phyloP scores from a whole-genome alignment of 2,797 vertebrate species.

The Galago senegalensis region DNA sequence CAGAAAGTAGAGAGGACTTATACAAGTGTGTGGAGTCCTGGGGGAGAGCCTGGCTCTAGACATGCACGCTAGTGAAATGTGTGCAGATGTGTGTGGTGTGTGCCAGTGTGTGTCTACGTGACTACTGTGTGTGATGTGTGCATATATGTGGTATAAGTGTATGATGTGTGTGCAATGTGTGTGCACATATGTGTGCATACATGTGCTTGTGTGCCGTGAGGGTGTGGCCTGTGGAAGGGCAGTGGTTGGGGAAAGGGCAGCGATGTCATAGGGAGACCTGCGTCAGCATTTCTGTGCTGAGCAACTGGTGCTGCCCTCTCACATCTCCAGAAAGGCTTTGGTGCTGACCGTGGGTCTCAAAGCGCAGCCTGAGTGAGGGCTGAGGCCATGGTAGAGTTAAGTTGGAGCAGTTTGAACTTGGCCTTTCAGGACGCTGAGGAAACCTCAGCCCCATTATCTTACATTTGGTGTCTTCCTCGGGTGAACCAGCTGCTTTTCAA shows the following conservation, averaged over 20 bases:
- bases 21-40: background rate
- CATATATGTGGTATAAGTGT: background rate
- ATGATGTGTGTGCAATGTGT: background rate
- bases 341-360: accelerated
- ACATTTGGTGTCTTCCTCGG: background rate
- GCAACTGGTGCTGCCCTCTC: background rate
- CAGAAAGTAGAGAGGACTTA: background rate
- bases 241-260: background rate
- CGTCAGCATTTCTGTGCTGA: background rate
- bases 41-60: background rate
- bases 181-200: no score
- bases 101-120: background rate
- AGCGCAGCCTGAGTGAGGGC: no score
- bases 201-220: no score
- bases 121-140: background rate
- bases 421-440: background rate
- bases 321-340: background rate
- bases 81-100: accelerated
- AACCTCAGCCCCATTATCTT: background rate
- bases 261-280: background rate
- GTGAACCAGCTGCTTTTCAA: background rate
- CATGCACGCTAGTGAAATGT: background rate
- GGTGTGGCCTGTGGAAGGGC: no score
- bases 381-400: background rate
- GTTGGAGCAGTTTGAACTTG: no score